A percentile compares a stretch with the other conserved stretches of the same genome.
phyloP scores from a whole-genome alignment of 2,113 vertebrate species.

The Narcine bancroftii region DNA sequence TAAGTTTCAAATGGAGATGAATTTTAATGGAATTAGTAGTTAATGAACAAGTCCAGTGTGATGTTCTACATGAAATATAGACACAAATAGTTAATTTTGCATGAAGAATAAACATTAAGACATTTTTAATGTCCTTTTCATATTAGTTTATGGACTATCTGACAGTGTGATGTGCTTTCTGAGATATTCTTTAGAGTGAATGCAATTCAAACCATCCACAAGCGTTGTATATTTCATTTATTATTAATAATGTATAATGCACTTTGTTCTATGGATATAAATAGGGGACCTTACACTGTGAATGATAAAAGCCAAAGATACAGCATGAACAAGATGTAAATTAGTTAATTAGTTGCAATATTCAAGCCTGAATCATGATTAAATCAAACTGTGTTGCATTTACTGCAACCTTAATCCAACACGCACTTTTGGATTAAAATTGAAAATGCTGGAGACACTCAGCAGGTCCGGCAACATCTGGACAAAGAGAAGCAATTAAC shows the following conservation, averaged over 20 bases:
- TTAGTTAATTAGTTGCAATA: background rate
- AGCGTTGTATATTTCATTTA: background rate
- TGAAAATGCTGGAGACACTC: too few species aligned
- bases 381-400: background rate
- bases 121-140: background rate
- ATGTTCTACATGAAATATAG: background rate
- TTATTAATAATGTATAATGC: background rate
- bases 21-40: conserved; percentile 16
- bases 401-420: background rate
- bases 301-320: background rate
- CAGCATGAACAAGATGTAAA: background rate
- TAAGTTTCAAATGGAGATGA: conserved; percentile 4
- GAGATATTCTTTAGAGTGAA: background rate
- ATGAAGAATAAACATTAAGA: background rate
- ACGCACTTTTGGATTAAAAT: background rate
- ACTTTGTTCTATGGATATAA: conserved; percentile 6
- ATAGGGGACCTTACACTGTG: background rate
- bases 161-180: background rate
- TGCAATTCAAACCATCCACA: background rate
- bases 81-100: background rate
- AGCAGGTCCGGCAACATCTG: too few species aligned
- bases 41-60: background rate
- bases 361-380: background rate
- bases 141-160: background rate
- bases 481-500: too few species aligned